Evolutionary conservation across 2,113 vertebrate genomes (phyloP), one percentile per base, ranked within the genome.

Genomic region (Lipotes vexillifer): DNA sequence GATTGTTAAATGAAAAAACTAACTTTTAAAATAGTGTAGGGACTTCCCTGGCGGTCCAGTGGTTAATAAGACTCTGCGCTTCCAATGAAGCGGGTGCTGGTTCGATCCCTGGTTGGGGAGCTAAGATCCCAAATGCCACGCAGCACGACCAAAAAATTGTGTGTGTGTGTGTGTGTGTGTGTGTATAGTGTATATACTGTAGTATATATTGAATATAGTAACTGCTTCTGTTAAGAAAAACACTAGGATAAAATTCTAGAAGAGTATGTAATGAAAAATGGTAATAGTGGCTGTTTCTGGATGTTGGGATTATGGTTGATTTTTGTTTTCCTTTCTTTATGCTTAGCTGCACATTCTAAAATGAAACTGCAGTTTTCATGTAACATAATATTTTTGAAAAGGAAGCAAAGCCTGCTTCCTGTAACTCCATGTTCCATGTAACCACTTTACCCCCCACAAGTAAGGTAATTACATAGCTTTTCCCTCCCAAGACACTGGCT

Each of bases 241-340:
- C 15, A 20, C 15, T n/a, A 36, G 38, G 55, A 80, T 31, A 71
- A 75, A 86, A 87, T 80, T 86, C 31, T 84, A 25, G 44, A 66
- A 65, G n/a, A 69, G 0, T 27, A 13, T 25, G 46, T 80, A 85
- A 94, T 57, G 80, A 52, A 71, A 88, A 72, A n/a, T 49, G 17
- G 27, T 59, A 38, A 57, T 20, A 59, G n/a, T 82, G 36, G 38
- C 80, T 81, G 0, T 83, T 86, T 71, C 27, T 86, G 33, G 49
- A 68, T n/a, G 27, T 90, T 71, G 86, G 31, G 20, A 29, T 81
- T 86, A 65, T 31, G 20, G 31, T 71, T 82, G 18, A 33, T 55
- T 96, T 90, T 80, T 25, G 36, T 84, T 96, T 96, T 81, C 3
- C 38, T 80, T 52, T 78, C 14, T 87, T 72, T 18, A 36, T 80